Percentiles rank a stretch among this genome's conserved stretches.
These are phyloP conservation scores for Actenoides hombroni DNA, from an alignment of 2,113 vertebrate species.

Conservation along the genomic window DNA sequence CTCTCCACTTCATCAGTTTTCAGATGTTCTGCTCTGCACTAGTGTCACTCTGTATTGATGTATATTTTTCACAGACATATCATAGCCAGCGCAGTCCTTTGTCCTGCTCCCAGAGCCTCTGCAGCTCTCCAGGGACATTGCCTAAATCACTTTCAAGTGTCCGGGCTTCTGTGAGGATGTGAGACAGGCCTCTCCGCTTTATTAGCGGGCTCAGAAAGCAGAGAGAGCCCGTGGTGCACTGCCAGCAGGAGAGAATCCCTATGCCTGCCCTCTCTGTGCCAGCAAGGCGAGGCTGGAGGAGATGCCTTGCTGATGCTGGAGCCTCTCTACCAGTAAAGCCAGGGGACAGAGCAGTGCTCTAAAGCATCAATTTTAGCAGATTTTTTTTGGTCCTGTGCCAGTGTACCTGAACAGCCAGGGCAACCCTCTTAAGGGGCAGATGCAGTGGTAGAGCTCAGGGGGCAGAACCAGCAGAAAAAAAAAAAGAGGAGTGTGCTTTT, in stretches of 20 bases:
- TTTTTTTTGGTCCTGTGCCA: not conserved
- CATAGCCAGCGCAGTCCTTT: not conserved
- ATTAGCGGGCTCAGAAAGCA: not conserved
- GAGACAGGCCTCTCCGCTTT: not conserved
- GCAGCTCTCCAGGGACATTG: not conserved
- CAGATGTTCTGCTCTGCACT: conserved; percentile 41
- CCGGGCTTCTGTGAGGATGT: not conserved
- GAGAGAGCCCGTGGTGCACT: rapidly evolving
- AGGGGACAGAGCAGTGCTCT: not conserved
- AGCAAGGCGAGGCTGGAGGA: rapidly evolving
- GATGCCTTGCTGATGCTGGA: rapidly evolving
- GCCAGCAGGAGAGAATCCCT: not conserved
- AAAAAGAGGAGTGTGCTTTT: not conserved
- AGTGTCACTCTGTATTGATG: conserved; percentile 27
- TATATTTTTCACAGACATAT: conserved; percentile 43
- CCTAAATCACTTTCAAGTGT: conserved; percentile 20
- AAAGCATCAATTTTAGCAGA: not conserved
- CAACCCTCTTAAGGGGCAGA: not conserved
- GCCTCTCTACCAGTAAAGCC: not conserved
- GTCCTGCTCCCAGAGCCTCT: not conserved
- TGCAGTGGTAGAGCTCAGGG: not conserved
- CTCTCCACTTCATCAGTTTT: conserved; percentile 51
- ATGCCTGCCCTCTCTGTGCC: rapidly evolving
- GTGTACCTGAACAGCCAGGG: not conserved
- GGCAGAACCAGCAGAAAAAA: not conserved